Base-by-base conservation (phyloP, 2,113 vertebrate species). In the Meriones unguiculatus region DNA sequence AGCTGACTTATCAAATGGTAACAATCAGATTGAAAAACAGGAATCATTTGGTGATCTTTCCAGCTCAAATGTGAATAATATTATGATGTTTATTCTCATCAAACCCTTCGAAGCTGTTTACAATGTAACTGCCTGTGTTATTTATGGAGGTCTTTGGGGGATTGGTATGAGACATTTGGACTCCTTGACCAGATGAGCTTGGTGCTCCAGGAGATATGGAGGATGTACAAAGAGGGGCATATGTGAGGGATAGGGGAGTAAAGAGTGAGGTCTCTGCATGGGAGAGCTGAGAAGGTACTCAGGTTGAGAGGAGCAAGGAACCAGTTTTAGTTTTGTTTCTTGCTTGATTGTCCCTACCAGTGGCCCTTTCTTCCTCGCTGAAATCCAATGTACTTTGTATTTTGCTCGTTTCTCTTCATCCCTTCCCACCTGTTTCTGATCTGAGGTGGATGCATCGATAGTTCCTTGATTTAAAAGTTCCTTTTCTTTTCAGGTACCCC, bases 11-110 rank as follows among this genome's bases (percentile, higher is more conserved):
- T 64, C 80, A 90, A 59, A 14, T 85, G 87, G 89, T 50, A 93
- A 87, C 64, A 90, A 84, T 65, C 86, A 92, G 75, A 87, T 4
- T 78, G 94, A 78, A 96, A 97, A 97, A 95, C 80, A 93, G 92
- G 92, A 97, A 81, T 93, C 30, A 7, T 67, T 90, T 15, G 38
- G 22, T 80, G 65, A 88, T 41, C 52, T 77, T 90, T 92, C 84
- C 92, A 97, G 90, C 73, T 90, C 90, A 86, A 84, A 89, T 86
- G 24, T 54, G 57, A 93, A 97, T 54, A 95, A 95, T 64, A 64
- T 28, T 54, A n/a, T 41, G n/a, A n/a, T 95, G 57, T 82, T 86
- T 95, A 24, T 95, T 64, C 92, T 94, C 24, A 1, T 86, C 54
- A 95, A 95, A 87, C 30, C 35, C 30, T 93, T 64, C 22, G 11